phyloP scores from a whole-genome alignment of 2,888 invertebrate species.

The Cheilosia soror region DNA sequence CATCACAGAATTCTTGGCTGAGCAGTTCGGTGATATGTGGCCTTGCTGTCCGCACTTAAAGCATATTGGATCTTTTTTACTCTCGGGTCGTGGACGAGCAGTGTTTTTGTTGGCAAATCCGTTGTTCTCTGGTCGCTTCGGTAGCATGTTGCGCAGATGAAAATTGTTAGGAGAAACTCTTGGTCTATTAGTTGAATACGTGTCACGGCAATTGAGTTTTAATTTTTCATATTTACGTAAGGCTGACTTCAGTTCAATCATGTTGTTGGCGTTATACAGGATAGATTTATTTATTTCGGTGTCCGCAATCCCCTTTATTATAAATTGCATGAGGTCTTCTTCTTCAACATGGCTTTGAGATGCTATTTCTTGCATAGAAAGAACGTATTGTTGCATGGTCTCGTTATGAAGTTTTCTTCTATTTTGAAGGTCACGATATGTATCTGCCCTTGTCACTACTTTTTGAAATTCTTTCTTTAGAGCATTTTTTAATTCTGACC shows the following conservation, averaged over 20 bases:
- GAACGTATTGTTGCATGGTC: slow-evolving; percentile 18
- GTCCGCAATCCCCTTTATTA: neutral
- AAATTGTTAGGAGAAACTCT: neutral
- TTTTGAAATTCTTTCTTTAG: slow-evolving; percentile 9
- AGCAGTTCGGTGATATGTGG: slow-evolving; percentile 38
- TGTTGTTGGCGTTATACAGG: neutral
- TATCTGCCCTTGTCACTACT: slow-evolving; percentile 1
- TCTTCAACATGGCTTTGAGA: slow-evolving; percentile 4
- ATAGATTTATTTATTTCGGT: neutral
- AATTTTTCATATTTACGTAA: slow-evolving; percentile 2
- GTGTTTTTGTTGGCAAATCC: neutral
- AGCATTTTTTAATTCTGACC: slow-evolving; percentile 4
- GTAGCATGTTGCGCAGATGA: neutral
- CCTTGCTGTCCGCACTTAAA: slow-evolving; percentile 41
- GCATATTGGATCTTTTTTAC: slow-evolving; percentile 22
- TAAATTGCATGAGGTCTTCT: slow-evolving; percentile 3
- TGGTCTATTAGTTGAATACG: neutral
- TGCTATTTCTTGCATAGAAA: slow-evolving; percentile 18
- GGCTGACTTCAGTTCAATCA: neutral
- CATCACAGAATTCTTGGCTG: slow-evolving; percentile 10
- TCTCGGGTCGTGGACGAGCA: neutral
- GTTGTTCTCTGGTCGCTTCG: slow-evolving; percentile 1
- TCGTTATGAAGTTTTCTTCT: slow-evolving; percentile 15
- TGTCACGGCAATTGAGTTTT: neutral
- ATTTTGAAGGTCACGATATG: neutral